Evolutionary conservation across 2,888 invertebrate species (phyloP), one percentile per base, ranked within the genome.

Genomic region (Teinopalpus imperialis): DNA sequence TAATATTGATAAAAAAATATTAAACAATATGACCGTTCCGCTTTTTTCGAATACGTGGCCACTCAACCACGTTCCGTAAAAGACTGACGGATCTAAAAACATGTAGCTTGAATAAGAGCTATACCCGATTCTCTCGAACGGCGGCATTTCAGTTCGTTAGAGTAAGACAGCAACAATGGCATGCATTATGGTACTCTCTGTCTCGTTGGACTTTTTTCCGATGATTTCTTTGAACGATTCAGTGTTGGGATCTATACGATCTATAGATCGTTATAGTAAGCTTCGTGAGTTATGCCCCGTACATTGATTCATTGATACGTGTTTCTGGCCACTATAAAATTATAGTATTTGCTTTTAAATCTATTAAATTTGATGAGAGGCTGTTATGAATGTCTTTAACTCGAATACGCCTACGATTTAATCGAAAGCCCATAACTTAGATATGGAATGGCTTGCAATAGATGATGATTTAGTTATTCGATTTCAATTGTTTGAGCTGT

Each of bases 141-240:
- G 29, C 4, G 1, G 18, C 5, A 1, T 2, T 42, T 21, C 3
- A 2, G 1, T 13, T 29, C 1, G 72, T 14, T 5, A 6, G 64
- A 81, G 40, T 1, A 68, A 53, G 77, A 78, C 36, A 47, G 73
- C 51, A 61, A 76, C 65, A 83, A 74, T 79, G 86, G 85, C 76
- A 85, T 85, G 86, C 87, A 79, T 82, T 80, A 79, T 79, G 76
- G 78, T 69, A 57, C 66, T 56, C 66, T 56, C 50, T 59, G 68
- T 71, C 66, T 64, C 66, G 62, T 63, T 74, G 60, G 66, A 67
- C 65, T 70, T 81, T 82, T 85, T 85, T 81, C 78, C 71, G 56
- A 74, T 77, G 74, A 83, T 80, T 83, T 80, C 83, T 81, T 79
- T 82, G 83, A 85, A 81, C 69, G 75, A 74, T 75, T 72, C 60